These are phyloP conservation scores for Camponotus fellah DNA, from an alignment of 2,888 invertebrate genomes.

Conservation along the genomic window DNA sequence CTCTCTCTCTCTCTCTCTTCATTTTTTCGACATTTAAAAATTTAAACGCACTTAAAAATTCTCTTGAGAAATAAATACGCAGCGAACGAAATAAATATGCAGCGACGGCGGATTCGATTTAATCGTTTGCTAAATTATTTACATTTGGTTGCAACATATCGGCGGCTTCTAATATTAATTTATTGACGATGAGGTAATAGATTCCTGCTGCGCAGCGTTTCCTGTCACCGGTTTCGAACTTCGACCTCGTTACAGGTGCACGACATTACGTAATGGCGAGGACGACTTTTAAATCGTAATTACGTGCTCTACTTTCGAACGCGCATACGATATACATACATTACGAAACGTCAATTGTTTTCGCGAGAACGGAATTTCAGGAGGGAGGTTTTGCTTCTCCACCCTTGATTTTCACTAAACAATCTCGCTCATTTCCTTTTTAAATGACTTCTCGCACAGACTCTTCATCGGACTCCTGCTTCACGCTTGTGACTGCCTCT, in stretches of 20 bases:
- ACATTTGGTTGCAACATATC: not conserved
- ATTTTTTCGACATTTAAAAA: too few relatives aligned
- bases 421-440: not conserved
- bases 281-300: constrained; percentile 47
- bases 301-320: constrained; percentile 45
- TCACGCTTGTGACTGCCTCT: not conserved
- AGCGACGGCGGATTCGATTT: not conserved
- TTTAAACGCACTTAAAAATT: not conserved
- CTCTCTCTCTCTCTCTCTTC: not conserved
- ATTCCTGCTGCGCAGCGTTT: constrained; percentile 12
- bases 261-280: constrained; percentile 36
- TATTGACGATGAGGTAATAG: constrained; percentile 8
- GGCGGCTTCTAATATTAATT: not conserved
- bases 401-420: not conserved
- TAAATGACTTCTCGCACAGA: not conserved
- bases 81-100: not conserved
- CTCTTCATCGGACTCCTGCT: not conserved
- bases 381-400: constrained; percentile 33
- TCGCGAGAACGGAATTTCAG: constrained; percentile 25
- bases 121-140: not conserved
- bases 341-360: constrained; percentile 42
- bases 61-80: not conserved
- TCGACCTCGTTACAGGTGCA: constrained; percentile 47
- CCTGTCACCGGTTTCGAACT: constrained; percentile 32
- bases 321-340: constrained; percentile 35